Base-by-base conservation (phyloP, 2,888 invertebrate species). In the Neoscelio sp. region DNA sequence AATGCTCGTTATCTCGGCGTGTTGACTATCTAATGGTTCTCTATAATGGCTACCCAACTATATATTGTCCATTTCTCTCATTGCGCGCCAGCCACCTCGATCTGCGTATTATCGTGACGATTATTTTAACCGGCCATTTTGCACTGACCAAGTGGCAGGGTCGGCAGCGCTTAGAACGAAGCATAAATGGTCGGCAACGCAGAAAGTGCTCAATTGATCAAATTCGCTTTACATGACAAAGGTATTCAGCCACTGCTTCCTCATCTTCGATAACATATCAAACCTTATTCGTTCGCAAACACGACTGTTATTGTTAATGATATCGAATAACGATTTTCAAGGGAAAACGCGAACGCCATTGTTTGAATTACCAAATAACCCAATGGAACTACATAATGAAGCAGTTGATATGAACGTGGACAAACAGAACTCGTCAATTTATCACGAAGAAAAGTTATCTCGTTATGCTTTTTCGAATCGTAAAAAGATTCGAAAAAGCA, bases 1-100 rank as follows among this genome's bases (percentile, higher is more conserved):
- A 90, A 90, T 89, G 89, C 89, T 89, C 89, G 89, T 90, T 90
- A 90, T 89, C 90, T 87, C 88, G 87, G 88, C 87, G 88, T 87
- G 88, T 89, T 88, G 88, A 89, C 90, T 89, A 88, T 89, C 90
- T 89, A 90, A 90, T 90, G 90, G 89, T 85, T 87, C 85, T 80
- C 84, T 83, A 86, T 89, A 90, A 90, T 89, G 90, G 90, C 85
- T 83, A 82, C 76, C 85, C 87, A 83, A 85, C 89, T 86, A 89
- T 89, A 87, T 87, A 89, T 89, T 86, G 87, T 87, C 87, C 86
- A 85, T 87, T 89, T 88, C 87, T 87, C 87, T 86, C 85, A 85
- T 85, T 84, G 85, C 85, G 62, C 83, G 62, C 81, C 40, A n/a
- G 73, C 74, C 82, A 67, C 74, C 70, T 81, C 82, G 73, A 84